Percentiles rank a stretch among this genome's conserved stretches.
phyloP scores from a whole-genome alignment of 2,888 invertebrate genomes.

The Tanaodytes sp. region DNA sequence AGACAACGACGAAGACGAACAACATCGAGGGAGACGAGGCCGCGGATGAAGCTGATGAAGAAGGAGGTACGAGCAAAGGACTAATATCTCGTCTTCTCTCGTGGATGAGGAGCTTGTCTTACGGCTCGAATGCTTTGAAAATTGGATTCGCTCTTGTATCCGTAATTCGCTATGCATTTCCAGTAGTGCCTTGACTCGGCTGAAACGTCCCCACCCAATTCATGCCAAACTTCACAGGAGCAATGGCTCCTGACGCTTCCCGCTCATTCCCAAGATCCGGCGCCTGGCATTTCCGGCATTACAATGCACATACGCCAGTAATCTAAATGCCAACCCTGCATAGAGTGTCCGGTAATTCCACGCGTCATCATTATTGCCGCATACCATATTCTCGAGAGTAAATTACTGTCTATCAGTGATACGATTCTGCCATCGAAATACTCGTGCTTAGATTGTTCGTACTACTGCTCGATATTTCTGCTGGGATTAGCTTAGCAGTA shows the following conservation, averaged over 20 bases:
- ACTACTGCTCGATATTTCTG: no score
- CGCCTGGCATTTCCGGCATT: conserved; percentile 44
- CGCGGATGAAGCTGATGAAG: no score
- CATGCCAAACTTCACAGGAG: conserved; percentile 32
- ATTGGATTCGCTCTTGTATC: conserved; percentile 58
- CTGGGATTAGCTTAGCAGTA: no score
- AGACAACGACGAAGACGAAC: no score
- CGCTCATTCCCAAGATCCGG: conserved; percentile 42
- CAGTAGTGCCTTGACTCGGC: conserved; percentile 44
- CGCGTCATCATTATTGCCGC: conserved; percentile 48
- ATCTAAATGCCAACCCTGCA: conserved; percentile 47
- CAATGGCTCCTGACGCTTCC: conserved; percentile 46
- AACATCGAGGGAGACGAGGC: no score
- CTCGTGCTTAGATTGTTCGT: no score
- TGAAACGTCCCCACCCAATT: conserved; percentile 34
- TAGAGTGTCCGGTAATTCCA: conserved; percentile 44
- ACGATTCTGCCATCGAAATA: conserved; percentile 9
- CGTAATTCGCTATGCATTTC: conserved; percentile 51
- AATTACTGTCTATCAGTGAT: conserved; percentile 20
- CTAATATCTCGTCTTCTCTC: conserved; percentile 58
- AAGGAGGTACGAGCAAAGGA: conserved; percentile 51
- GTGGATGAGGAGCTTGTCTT: conserved; percentile 58
- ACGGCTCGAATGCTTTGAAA: conserved; percentile 59
- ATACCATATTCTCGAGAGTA: conserved; percentile 37
- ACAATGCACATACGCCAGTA: conserved; percentile 45